A percentile compares a stretch with the other conserved stretches of the same genome.
These are phyloP conservation scores for Vireo altiloquus DNA, from an alignment of 2,113 vertebrate genomes.

Conservation along the genomic window DNA sequence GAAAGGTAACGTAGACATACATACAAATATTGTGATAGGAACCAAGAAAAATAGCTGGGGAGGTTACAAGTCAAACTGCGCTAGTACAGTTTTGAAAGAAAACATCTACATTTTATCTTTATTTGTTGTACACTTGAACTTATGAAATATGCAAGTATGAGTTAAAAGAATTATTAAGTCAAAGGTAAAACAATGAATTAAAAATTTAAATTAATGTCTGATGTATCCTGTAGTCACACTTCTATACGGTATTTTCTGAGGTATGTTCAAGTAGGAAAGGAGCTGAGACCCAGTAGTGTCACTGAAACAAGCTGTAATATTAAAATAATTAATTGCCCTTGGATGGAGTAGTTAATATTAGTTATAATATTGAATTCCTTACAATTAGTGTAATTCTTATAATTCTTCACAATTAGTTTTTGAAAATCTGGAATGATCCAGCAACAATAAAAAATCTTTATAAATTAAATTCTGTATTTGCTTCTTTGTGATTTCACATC, in stretches of 20 bases:
- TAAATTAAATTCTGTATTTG: not conserved
- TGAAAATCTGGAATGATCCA: not conserved
- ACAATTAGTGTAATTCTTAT: not conserved
- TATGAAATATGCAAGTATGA: not conserved
- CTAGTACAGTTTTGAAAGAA: not conserved
- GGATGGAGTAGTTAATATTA: not conserved
- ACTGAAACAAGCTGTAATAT: not conserved
- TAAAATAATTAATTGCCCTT: conserved; percentile 1
- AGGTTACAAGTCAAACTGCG: not conserved
- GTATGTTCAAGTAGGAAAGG: not conserved
- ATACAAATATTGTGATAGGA: not conserved
- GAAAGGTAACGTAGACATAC: not conserved
- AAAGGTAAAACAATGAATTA: not conserved
- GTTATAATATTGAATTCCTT: conserved; percentile 1
- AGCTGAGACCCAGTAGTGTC: not conserved
- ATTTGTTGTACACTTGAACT: not conserved
- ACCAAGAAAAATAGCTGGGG: not conserved
- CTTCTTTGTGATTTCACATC: not conserved
- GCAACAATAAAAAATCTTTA: not conserved
- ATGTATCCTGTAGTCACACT: not conserved
- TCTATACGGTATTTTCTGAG: not conserved
- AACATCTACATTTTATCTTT: not conserved
- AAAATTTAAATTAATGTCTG: not conserved
- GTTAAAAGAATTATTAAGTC: not conserved
- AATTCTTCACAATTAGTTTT: not conserved